phyloP scores from a whole-genome alignment of 92 coral and sea anemone species.

The Chrysogorgia sp. region DNA sequence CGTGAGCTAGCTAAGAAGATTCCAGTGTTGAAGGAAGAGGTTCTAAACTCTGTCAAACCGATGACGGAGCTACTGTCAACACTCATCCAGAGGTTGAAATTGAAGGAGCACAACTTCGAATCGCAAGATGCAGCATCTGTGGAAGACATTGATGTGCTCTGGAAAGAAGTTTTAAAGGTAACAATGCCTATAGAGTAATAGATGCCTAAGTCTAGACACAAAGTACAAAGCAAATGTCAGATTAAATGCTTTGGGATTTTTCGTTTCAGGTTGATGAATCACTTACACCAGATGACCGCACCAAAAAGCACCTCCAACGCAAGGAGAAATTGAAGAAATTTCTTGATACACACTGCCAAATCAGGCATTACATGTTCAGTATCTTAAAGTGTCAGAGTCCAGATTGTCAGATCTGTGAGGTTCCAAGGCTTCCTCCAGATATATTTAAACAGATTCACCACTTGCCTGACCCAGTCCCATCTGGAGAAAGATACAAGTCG shows the following conservation, averaged over 20 bases:
- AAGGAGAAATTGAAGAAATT: conserved; percentile 19
- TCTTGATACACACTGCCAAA: conserved; percentile 28
- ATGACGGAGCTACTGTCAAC: conserved; percentile 10
- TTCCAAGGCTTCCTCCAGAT: conserved; percentile 28
- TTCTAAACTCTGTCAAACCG: conserved; percentile 22
- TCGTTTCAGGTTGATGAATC: conserved; percentile 34
- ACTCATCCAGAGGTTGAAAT: conserved; percentile 27
- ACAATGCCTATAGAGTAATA: not conserved
- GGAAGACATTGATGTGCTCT: conserved; percentile 26
- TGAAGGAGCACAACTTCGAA: conserved; percentile 44
- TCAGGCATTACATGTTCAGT: conserved; percentile 33
- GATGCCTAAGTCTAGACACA: not conserved
- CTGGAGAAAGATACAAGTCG: conserved; percentile 8
- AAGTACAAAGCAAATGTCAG: not conserved
- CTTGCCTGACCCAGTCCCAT: conserved; percentile 52
- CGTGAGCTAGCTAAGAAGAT: conserved; percentile 41
- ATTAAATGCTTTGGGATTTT: not conserved
- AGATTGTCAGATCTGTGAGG: conserved; percentile 32
- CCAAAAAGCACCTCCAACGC: conserved; percentile 25
- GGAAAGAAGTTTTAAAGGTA: conserved; percentile 38
- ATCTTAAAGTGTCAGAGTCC: conserved; percentile 31
- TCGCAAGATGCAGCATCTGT: conserved; percentile 37
- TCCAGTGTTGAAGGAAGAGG: conserved; percentile 47
- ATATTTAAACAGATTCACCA: conserved; percentile 16
- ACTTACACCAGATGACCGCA: conserved; percentile 14